These are phyloP conservation scores for Mellilla xanthometata DNA, from an alignment of 2,888 invertebrate genomes.

Conservation along the genomic window DNA sequence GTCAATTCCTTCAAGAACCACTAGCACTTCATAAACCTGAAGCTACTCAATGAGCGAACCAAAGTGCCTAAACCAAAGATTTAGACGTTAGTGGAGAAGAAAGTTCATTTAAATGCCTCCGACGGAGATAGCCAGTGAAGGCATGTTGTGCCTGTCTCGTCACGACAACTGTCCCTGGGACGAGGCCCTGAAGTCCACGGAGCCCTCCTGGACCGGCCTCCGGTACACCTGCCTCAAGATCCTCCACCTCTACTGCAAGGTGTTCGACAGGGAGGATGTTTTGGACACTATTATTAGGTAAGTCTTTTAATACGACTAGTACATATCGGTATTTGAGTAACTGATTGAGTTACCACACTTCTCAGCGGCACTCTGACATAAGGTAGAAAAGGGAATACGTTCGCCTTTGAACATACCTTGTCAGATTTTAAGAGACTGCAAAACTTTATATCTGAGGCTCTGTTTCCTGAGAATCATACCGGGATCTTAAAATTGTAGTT, in stretches of 20 bases:
- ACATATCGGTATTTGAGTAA: too few species aligned
- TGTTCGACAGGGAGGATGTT: constrained; percentile 91
- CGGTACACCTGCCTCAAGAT: constrained; percentile 92
- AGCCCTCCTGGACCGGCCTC: constrained; percentile 91
- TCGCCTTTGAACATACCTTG: too few species aligned
- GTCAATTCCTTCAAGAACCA: constrained; percentile 16
- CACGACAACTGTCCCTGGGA: constrained; percentile 85
- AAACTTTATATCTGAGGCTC: too few species aligned
- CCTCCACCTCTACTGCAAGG: constrained; percentile 92
- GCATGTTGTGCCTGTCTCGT: constrained; percentile 85
- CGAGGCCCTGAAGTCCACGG: constrained; percentile 77
- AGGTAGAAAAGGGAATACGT: too few species aligned
- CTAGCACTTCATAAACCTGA: constrained; percentile 2
- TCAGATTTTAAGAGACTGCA: too few species aligned
- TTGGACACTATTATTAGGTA: constrained; percentile 91
- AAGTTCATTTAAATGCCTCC: constrained; percentile 69
- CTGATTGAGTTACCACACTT: too few species aligned
- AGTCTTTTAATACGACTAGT: constrained; percentile 45
- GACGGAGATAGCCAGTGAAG: constrained; percentile 66
- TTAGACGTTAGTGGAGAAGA: constrained; percentile 20
- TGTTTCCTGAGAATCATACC: too few species aligned
- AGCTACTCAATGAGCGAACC: constrained; percentile 11
- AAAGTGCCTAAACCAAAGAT: constrained; percentile 8
- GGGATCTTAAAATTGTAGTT: too few species aligned
- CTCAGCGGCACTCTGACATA: too few species aligned